Evolutionary conservation across 2,888 invertebrate species (phyloP), one percentile per base, ranked within the genome.

Genomic region (Galerucella pusilla): DNA sequence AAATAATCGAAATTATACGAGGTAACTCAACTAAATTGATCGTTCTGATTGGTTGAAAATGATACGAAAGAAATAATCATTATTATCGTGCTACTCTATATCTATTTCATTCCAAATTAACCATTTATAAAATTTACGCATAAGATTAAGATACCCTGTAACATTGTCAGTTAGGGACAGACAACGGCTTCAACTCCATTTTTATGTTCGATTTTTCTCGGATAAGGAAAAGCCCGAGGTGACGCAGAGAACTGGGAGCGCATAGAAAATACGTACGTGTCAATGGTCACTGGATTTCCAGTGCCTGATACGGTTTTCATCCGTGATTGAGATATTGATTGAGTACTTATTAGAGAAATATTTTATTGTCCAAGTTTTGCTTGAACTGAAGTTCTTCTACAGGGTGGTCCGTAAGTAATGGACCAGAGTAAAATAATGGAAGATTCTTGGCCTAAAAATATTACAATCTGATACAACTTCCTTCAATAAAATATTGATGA

Each of bases 191-290:
- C 46, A 11, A 28, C 11, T 49, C 49, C 4, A 11, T 12, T 12
- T 12, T 49, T 2, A 11, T 49, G 11, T 49, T 49, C 49, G 11
- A 14, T 49, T 12, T 49, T 49, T 49, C 12, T 49, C 12, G 4
- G 49, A 49, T 49, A 12, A 49, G 49, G 12, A 49, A 49, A 4
- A 49, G 35, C 49, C 49, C 14, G 49, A 49, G 49, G 49, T 14
- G 2, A 49, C 3, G 49, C 14, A 4, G 49, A 12, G 49, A 14
- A 12, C 49, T 14, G 14, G 49, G 49, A 14, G 49, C 49, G 25
- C 61, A n/a, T 35, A 28, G 61, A 63, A 25, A 63, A 35, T 63
- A 28, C n/a, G 61, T 63, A 63, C 61, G 61, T 63, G 61, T 28
- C 61, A 35, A 63, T 42, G 35, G 61, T 35, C 35, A 63, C 61